Evolutionary conservation across 2,113 vertebrate genomes (phyloP).

Genomic region (Entomyzon cyanotis): DNA sequence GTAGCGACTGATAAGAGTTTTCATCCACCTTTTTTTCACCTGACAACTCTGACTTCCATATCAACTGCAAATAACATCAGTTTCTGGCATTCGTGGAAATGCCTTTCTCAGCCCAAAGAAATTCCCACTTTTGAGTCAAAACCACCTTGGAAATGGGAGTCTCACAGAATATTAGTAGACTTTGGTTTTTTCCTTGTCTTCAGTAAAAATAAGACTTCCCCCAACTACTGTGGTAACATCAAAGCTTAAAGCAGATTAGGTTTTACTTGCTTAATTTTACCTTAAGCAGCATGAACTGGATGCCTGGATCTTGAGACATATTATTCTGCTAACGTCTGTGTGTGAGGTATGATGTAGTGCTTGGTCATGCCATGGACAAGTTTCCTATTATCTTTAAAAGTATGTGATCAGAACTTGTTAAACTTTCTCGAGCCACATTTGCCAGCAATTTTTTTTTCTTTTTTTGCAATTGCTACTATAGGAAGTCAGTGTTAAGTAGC

Average conservation of each 20-base stretch:
- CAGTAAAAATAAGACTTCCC: neutral
- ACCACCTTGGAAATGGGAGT: neutral
- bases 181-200: neutral
- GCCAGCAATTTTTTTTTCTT: slow-evolving; percentile 10
- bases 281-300: neutral
- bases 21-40: neutral
- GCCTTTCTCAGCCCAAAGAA: neutral
- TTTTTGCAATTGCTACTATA: slow-evolving; percentile 7
- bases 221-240: neutral
- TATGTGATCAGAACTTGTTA: neutral
- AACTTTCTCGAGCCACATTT: neutral
- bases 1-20: neutral
- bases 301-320: neutral
- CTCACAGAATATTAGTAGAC: neutral
- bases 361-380: neutral
- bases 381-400: neutral
- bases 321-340: neutral
- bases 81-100: neutral
- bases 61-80: neutral
- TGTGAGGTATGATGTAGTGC: neutral
- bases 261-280: slow-evolving; percentile 40
- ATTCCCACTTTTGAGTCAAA: neutral
- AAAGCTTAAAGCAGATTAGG: slow-evolving; percentile 33
- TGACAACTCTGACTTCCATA: neutral
- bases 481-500: neutral